Evolutionary conservation across 2,797 vertebrate species (phyloP).

Genomic region (Mus caroli): DNA sequence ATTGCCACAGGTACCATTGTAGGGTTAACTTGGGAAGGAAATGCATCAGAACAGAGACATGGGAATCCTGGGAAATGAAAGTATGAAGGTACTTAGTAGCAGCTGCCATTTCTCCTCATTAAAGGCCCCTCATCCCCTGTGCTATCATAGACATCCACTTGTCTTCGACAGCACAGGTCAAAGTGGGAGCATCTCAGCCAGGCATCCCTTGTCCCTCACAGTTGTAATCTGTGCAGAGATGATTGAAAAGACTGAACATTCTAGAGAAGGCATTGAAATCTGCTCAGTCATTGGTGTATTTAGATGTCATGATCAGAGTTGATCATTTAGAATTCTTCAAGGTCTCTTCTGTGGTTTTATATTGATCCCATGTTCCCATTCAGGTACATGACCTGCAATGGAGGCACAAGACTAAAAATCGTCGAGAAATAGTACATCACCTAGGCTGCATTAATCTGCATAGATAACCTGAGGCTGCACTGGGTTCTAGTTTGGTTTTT

Average conservation of each 20-base stretch:
- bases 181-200: background rate
- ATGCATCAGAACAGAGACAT: background rate
- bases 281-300: background rate
- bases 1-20: accelerated
- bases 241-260: background rate
- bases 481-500: background rate
- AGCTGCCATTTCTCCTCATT: background rate
- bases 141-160: background rate
- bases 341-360: background rate
- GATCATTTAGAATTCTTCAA: conserved; percentile 5
- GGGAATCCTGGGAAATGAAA: background rate
- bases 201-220: background rate
- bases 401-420: background rate
- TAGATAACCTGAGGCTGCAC: background rate
- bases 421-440: background rate
- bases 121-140: no score
- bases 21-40: background rate
- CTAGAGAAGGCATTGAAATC: background rate
- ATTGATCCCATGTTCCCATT: background rate
- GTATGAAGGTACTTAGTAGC: no score
- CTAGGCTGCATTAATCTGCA: background rate
- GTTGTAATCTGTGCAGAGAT: background rate
- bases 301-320: background rate
- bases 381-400: background rate
- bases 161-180: background rate